Percentiles rank a stretch among this genome's conserved stretches.
Conservation (phyloP, 2,888 invertebrate genomes). For the Scaptomyza parva region DNA sequence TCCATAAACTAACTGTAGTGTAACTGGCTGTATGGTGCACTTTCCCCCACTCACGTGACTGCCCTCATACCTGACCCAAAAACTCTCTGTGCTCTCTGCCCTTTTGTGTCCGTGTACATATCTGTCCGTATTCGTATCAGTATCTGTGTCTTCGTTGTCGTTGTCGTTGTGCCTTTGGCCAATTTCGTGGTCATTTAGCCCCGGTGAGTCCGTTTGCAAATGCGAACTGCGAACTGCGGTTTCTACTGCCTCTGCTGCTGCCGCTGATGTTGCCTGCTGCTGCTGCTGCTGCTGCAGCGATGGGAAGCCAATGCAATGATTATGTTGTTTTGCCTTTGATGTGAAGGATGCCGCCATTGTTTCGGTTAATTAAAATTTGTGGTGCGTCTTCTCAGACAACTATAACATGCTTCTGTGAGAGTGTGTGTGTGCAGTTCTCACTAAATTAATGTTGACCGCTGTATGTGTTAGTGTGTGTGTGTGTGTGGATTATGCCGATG, state of each 20-base stretch:
- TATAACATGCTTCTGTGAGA: conserved; percentile 4
- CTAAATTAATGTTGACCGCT: conserved; percentile 63
- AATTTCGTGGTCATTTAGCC: conserved; percentile 75
- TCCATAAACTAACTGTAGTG: conserved; percentile 1
- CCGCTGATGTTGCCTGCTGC: conserved; percentile 1
- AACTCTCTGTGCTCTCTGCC: background rate
- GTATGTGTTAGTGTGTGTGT: conserved; percentile 23
- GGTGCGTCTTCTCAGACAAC: conserved; percentile 50
- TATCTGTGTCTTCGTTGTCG: too few species aligned
- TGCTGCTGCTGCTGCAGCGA: background rate
- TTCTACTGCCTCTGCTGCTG: conserved; percentile 9
- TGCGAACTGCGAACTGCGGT: conserved; percentile 40
- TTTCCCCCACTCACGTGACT: conserved; percentile 13
- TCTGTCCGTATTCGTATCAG: too few species aligned
- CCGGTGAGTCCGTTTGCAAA: conserved; percentile 22
- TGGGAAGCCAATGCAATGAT: conserved; percentile 44
- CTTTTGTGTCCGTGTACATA: background rate
- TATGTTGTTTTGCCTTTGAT: conserved; percentile 67
- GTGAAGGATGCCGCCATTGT: conserved; percentile 67
- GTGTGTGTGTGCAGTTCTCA: conserved; percentile 47
- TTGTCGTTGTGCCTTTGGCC: conserved; percentile 19
- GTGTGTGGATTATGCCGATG: conserved; percentile 48
- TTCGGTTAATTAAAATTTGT: conserved; percentile 80
- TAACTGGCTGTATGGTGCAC: background rate
- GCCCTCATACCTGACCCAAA: conserved; percentile 15